Evolutionary conservation across 2,888 invertebrate genomes (phyloP).

Genomic region (Agriopis leucophaearia): DNA sequence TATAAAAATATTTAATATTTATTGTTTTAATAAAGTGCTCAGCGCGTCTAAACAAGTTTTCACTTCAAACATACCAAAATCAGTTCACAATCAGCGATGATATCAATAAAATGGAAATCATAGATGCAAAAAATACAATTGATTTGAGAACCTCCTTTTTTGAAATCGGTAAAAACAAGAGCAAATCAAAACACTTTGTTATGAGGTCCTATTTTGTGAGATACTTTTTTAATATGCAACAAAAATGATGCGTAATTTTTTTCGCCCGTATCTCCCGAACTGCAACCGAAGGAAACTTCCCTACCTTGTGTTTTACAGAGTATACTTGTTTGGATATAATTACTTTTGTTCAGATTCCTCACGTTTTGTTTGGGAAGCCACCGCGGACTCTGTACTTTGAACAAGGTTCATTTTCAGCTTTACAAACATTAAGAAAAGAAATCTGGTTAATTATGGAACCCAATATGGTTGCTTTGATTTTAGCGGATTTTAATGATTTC

Average conservation of each 20-base stretch:
- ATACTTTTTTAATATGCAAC: not conserved
- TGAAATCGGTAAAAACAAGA: too few relatives aligned
- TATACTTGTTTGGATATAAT: slow-evolving; percentile 48
- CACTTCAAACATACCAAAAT: too few relatives aligned
- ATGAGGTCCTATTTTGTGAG: too few relatives aligned
- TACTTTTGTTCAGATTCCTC: slow-evolving; percentile 43
- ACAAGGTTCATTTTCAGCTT: slow-evolving; percentile 22
- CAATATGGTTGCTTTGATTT: not conserved
- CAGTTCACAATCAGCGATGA: too few relatives aligned
- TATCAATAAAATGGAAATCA: too few relatives aligned
- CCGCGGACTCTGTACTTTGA: slow-evolving; percentile 12
- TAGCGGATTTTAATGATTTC: not conserved
- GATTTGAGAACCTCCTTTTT: too few relatives aligned
- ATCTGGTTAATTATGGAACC: not conserved
- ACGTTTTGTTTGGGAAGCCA: slow-evolving; percentile 23
- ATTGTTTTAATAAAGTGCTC: too few relatives aligned
- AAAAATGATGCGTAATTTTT: not conserved
- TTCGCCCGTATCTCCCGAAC: slow-evolving; percentile 8
- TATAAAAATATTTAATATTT: too few relatives aligned
- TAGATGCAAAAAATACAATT: too few relatives aligned
- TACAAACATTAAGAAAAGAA: not conserved
- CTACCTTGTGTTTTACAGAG: slow-evolving; percentile 45
- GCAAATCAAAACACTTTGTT: too few relatives aligned
- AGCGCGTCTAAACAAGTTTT: too few relatives aligned
- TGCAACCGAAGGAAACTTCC: slow-evolving; percentile 32